Evolutionary conservation across 2,797 vertebrate species (phyloP), one percentile per base, ranked within the genome.

Genomic region (Psittacula derbiana): DNA sequence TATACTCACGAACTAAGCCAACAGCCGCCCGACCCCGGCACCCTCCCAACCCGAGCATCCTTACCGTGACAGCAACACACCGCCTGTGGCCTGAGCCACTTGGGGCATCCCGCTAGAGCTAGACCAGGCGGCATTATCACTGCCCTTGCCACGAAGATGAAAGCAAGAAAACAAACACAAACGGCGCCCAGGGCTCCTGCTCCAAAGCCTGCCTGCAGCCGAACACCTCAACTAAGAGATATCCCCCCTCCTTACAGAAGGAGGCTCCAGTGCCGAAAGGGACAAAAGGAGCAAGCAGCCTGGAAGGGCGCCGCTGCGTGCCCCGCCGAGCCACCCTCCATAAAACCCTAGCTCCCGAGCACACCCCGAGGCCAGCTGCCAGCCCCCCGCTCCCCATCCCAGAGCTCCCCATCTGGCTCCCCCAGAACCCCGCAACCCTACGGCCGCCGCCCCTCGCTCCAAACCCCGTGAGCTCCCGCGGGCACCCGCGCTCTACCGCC

Each of bases 101-200:
- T 0, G 61, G 60, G 71, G 23, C 41, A 30, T 40, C 27, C 25
- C 30, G 19, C 36, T 4, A 11, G 67, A 5, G 61, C 55, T 20
- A 2, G 13, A 2, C 62, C 2, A 1, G 47, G 38, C 12, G 21
- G 25, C 38, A 8, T 2, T 5, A 2, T 0, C 19, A 0, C 74
- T 36, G 74, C 86, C 83, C 66, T 36, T 10, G 27, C 38, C 73
- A 1, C 50, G 10, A 11, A 30, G 31, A 15, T 2, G 67, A 40
- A 10, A 10, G 70, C 69, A 30, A 53, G 55, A 10, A 46, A 57
- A 8, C 44, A 31, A 44, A 27, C 43, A 5, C 9, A 30, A 28
- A 7, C 16, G 30, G 50, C 38, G 23, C 20, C 36, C 52, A 28
- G 15, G n/a, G 38, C 36, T 55, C 31, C 36, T 4, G 21, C 44